These are phyloP conservation scores for Larimichthys crocea DNA, from an alignment of 2,113 vertebrate species.

Conservation along the genomic window DNA sequence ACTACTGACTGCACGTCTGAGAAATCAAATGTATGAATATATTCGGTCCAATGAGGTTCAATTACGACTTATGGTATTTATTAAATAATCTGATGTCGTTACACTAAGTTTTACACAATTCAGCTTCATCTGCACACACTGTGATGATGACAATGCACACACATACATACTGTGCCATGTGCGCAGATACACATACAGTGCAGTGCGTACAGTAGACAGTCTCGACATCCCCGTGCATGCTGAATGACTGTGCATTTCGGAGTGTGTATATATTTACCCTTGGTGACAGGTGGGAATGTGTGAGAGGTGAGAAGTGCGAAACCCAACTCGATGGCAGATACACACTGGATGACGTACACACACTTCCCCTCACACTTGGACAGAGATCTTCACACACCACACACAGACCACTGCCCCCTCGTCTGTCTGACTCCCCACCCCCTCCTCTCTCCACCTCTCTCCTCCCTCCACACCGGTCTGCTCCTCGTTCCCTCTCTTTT, in stretches of 20 bases:
- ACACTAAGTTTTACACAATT: background rate
- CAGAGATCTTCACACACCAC: conserved; percentile 66
- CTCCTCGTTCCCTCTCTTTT: conserved; percentile 30
- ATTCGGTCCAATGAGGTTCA: background rate
- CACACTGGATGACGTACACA: conserved; percentile 50
- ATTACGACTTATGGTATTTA: background rate
- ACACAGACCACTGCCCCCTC: conserved; percentile 59
- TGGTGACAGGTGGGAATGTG: conserved; percentile 87
- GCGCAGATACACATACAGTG: background rate
- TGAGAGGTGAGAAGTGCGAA: conserved; percentile 83
- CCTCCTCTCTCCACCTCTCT: no score
- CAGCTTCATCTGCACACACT: background rate
- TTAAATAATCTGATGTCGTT: background rate
- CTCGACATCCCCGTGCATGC: conserved; percentile 47
- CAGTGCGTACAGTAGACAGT: conserved; percentile 15
- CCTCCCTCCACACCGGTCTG: background rate
- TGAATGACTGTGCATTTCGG: conserved; percentile 70
- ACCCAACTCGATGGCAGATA: conserved; percentile 71
- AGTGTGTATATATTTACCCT: conserved; percentile 83
- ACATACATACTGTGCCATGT: background rate
- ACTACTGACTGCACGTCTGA: background rate
- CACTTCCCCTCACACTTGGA: conserved; percentile 74
- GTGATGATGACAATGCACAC: conserved; percentile 8
- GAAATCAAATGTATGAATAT: background rate
- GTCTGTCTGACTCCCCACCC: conserved; percentile 20